These are phyloP conservation scores for Kryptolebias ocellatus DNA, from an alignment of 2,797 vertebrate species.

Conservation along the genomic window DNA sequence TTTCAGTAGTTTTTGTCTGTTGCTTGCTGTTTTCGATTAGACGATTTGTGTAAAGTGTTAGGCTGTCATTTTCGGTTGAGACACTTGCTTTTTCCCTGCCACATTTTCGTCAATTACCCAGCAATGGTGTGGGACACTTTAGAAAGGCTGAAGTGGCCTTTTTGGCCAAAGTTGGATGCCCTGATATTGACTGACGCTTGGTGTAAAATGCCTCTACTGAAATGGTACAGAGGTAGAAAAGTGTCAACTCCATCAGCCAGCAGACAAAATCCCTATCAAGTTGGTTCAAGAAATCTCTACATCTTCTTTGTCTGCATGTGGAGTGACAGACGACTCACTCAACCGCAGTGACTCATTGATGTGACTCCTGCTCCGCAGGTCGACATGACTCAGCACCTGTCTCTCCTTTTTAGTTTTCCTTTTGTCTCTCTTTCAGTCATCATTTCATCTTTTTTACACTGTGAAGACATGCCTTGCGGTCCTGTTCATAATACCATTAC, in stretches of 20 bases:
- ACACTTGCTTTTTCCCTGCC: conserved; percentile 29
- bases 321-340: conserved; percentile 52
- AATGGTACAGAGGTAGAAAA: conserved; percentile 58
- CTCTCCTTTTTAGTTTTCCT: conserved; percentile 25
- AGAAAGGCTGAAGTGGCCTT: conserved; percentile 53
- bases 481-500: conserved; percentile 4
- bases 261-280: conserved; percentile 67
- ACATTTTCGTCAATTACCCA: conserved; percentile 59
- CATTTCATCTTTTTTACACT: conserved; percentile 7
- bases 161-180: conserved; percentile 26
- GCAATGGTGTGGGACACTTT: conserved; percentile 53
- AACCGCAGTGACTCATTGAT: conserved; percentile 16
- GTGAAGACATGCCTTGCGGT: not conserved
- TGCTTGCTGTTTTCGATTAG: conserved; percentile 14
- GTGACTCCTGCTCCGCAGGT: conserved; percentile 31
- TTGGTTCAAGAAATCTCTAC: conserved; percentile 50
- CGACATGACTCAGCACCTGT: conserved; percentile 59
- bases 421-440: conserved; percentile 10
- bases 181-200: conserved; percentile 71
- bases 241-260: conserved; percentile 69
- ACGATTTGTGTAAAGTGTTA: conserved; percentile 42
- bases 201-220: conserved; percentile 60
- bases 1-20: no score
- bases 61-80: conserved; percentile 39
- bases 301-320: conserved; percentile 39